Percentiles rank a stretch among this genome's conserved stretches.
These are phyloP conservation scores for Loripinus fragilis DNA, from an alignment of 2,888 invertebrate genomes.

Conservation along the genomic window DNA sequence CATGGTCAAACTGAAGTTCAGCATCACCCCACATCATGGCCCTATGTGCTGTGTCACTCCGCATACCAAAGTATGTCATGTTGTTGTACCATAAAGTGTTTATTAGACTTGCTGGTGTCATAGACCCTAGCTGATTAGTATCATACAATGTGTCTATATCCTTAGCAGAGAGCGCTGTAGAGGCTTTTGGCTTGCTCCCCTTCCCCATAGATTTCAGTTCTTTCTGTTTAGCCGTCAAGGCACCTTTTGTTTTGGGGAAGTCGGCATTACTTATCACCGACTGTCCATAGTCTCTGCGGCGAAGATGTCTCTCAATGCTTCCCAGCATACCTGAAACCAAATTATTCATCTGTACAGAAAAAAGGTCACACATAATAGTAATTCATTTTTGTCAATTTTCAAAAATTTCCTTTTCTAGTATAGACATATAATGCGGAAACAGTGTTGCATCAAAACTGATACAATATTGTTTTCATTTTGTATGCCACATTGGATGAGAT, in stretches of 20 bases:
- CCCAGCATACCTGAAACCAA: not conserved
- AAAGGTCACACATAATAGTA: too few species aligned
- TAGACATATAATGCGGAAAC: too few species aligned
- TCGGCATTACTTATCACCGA: not conserved
- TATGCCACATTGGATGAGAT: too few species aligned
- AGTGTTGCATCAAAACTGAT: too few species aligned
- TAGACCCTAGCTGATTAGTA: conserved; percentile 26
- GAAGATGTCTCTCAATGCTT: not conserved
- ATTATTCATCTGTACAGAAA: too few species aligned
- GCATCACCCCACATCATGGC: not conserved
- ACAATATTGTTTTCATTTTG: too few species aligned
- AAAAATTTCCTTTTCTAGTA: too few species aligned
- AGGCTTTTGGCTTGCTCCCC: conserved; percentile 26
- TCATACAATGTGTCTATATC: conserved; percentile 31
- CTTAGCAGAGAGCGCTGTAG: conserved; percentile 24
- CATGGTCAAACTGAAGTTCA: too few species aligned
- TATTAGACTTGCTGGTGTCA: conserved; percentile 28
- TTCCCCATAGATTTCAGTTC: conserved; percentile 8
- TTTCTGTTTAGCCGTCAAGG: not conserved
- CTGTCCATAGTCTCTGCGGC: not conserved
- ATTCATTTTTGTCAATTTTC: too few species aligned
- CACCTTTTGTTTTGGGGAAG: not conserved
- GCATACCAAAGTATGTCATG: conserved; percentile 39
- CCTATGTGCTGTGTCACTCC: conserved; percentile 30
- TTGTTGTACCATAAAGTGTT: conserved; percentile 44